These are phyloP conservation scores for Agapostemon virescens DNA, from an alignment of 2,888 invertebrate species.

Conservation along the genomic window DNA sequence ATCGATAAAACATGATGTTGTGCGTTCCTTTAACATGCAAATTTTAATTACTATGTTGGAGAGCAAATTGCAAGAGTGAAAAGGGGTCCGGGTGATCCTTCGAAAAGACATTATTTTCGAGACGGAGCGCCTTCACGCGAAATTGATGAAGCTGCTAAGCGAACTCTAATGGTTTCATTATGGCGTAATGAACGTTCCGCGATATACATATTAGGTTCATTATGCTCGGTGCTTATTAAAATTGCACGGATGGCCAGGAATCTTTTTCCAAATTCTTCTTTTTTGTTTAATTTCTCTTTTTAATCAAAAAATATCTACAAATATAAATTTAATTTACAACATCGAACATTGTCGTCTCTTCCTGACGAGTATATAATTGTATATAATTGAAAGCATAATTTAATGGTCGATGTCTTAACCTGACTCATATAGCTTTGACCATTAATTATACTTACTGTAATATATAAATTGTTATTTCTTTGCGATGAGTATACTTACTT, in stretches of 20 bases:
- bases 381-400: too few species aligned
- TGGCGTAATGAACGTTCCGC: constrained; percentile 67
- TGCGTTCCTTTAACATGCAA: background rate
- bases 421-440: too few species aligned
- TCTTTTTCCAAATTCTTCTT: constrained; percentile 47
- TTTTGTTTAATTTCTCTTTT: too few species aligned
- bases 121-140: constrained; percentile 23
- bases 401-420: too few species aligned
- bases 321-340: too few species aligned
- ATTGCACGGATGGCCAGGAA: constrained; percentile 62
- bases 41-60: background rate
- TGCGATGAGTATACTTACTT: too few species aligned
- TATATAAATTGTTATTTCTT: too few species aligned
- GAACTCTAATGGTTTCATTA: constrained; percentile 71
- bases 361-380: too few species aligned
- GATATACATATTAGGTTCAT: constrained; percentile 73
- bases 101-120: constrained; percentile 22
- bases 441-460: too few species aligned
- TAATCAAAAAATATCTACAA: too few species aligned
- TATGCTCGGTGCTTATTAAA: constrained; percentile 70
- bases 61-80: constrained; percentile 13
- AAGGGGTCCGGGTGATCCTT: constrained; percentile 9
- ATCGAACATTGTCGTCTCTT: too few species aligned
- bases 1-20: background rate
- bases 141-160: constrained; percentile 56